Conservation (phyloP, 1,140 invertebrate genomes). For the Drosophila biarmipes region DNA sequence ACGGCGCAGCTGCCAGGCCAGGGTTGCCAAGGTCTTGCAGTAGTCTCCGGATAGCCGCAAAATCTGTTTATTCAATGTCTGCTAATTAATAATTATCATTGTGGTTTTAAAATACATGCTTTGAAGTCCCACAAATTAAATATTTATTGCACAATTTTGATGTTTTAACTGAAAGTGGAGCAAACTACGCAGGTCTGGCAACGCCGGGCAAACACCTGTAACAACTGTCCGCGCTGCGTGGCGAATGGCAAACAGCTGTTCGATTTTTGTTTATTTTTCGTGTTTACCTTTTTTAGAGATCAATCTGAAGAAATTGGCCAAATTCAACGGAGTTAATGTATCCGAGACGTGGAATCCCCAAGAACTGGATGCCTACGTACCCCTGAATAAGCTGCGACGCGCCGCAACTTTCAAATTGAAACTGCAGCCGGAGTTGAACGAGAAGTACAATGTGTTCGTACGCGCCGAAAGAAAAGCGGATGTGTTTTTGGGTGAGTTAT, state of each 20-base stretch:
- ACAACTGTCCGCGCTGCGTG: constrained; percentile 10
- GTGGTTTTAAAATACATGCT: background rate
- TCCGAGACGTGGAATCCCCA: constrained; percentile 26
- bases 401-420: constrained; percentile 68
- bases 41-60: background rate
- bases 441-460: constrained; percentile 71
- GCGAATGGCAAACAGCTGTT: constrained; percentile 24
- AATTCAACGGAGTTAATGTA: constrained; percentile 59
- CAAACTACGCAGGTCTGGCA: constrained; percentile 13
- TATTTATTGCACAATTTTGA: constrained; percentile 10
- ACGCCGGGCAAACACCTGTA: constrained; percentile 44
- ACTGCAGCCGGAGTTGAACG: constrained; percentile 55
- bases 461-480: constrained; percentile 81
- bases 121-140: background rate
- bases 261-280: constrained; percentile 20
- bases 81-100: constrained; percentile 11
- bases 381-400: constrained; percentile 75
- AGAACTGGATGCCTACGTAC: constrained; percentile 77
- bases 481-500: constrained; percentile 75
- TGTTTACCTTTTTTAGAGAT: constrained; percentile 58
- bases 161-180: constrained; percentile 12
- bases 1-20: constrained; percentile 58
- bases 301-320: constrained; percentile 77
- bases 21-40: constrained; percentile 32
- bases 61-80: constrained; percentile 6